Evolutionary conservation across 2,888 invertebrate species (phyloP), one percentile per base, ranked within the genome.

Genomic region (Cenopis cana): DNA sequence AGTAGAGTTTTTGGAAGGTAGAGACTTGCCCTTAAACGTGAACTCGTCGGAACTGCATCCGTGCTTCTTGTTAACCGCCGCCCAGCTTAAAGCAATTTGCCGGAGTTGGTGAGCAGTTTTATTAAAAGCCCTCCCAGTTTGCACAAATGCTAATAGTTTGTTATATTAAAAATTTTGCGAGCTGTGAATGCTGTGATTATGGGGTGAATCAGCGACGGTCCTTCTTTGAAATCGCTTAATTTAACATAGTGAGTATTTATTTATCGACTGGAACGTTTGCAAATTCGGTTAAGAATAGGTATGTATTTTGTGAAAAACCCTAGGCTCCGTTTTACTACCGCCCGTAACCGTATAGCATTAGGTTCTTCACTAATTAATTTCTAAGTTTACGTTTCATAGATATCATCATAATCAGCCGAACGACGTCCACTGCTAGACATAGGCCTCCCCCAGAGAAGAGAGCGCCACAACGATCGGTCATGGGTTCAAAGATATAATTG

Each of bases 11-110:
- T 4, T 6, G 5, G 9, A 33, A 33, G 46, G 46, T 8, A 62
- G 11, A 10, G 8, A 62, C 83, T 79, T 81, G 70, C 81, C 89
- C 88, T 89, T 89, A 89, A 89, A 65, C 77, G 73, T 74, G 77
- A 82, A 81, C 82, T 81, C 81, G 77, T 81, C 83, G 85, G 86
- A 89, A 89, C 86, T 88, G 88, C 85, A 87, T 83, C 84, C 85
- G 84, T 82, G 78, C 86, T 87, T 85, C 87, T 87, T 90, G 91
- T 90, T 85, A 85, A 86, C 85, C 81, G 85, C 88, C 88, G 85
- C 87, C 85, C 84, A 87, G 91, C 91, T 90, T 90, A 89, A 84
- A 90, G 89, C 89, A 91, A 91, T 91, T 91, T 91, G 91, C 91
- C 88, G 89, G 90, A 89, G 87, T 89, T 88, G 87, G 85, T 85